phyloP scores from a whole-genome alignment of 2,888 invertebrate species.

The Mythimna lalbum region DNA sequence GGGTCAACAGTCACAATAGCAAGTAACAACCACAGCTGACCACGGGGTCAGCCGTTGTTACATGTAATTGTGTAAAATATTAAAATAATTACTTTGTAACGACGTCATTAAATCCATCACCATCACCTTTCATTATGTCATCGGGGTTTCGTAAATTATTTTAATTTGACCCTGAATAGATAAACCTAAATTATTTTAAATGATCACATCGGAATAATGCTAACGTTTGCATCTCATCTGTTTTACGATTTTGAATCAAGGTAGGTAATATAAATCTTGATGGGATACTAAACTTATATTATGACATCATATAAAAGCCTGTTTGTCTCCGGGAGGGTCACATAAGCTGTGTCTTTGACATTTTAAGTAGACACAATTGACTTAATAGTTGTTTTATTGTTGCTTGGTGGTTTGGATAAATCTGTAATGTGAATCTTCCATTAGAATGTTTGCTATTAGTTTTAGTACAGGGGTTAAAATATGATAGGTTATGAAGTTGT shows the following conservation, averaged over 20 bases:
- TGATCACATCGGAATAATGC: neutral
- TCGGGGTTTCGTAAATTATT: neutral
- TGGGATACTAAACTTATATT: slow-evolving; percentile 33
- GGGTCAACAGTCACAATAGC: too few species aligned
- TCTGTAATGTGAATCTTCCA: neutral
- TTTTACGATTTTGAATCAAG: slow-evolving; percentile 5
- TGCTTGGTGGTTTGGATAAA: slow-evolving; percentile 1
- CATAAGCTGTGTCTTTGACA: slow-evolving; percentile 21
- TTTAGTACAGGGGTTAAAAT: neutral
- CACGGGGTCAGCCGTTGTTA: too few species aligned
- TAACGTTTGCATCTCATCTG: neutral
- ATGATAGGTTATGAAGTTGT: neutral
- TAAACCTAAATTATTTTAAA: too few species aligned
- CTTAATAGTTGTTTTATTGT: slow-evolving; percentile 14
- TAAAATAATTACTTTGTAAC: too few species aligned
- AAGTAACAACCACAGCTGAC: too few species aligned
- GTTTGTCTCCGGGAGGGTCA: slow-evolving; percentile 32
- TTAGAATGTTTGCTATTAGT: neutral
- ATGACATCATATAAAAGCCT: slow-evolving; percentile 52
- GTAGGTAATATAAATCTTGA: slow-evolving; percentile 31
- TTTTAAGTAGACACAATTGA: slow-evolving; percentile 28
- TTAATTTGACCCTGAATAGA: neutral
- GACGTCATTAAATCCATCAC: too few species aligned
- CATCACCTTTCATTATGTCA: neutral
- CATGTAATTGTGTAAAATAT: too few species aligned